Evolutionary conservation across 1,140 invertebrate genomes (phyloP).

Genomic region (Charaxes varanes): DNA sequence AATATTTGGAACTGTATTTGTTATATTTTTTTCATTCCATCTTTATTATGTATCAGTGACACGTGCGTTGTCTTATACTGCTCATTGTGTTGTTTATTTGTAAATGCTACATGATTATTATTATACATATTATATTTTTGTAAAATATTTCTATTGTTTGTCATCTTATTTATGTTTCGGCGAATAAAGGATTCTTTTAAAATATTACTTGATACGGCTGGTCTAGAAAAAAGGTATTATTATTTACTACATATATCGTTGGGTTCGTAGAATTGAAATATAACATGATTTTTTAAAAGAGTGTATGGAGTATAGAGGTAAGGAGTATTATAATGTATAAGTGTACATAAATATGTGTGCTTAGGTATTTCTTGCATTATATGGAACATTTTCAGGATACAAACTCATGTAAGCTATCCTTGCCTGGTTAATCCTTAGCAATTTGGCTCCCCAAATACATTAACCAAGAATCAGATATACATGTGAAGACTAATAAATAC

Average conservation of each 20-base stretch:
- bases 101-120: slow-evolving; percentile 39
- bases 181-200: slow-evolving; percentile 28
- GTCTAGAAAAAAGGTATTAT: slow-evolving; percentile 20
- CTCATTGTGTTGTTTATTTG: slow-evolving; percentile 53
- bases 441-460: too few species aligned
- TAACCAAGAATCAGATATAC: too few species aligned
- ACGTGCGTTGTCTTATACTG: slow-evolving; percentile 27
- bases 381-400: too few species aligned
- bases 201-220: slow-evolving; percentile 30
- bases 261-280: not conserved
- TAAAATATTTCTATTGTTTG: slow-evolving; percentile 49
- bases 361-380: too few species aligned
- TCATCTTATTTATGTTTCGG: slow-evolving; percentile 22
- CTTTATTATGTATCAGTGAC: slow-evolving; percentile 41
- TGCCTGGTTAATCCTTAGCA: too few species aligned
- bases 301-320: too few species aligned
- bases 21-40: slow-evolving; percentile 60
- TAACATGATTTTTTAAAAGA: too few species aligned
- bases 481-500: too few species aligned
- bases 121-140: slow-evolving; percentile 53
- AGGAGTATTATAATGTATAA: too few species aligned
- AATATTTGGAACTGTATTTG: slow-evolving; percentile 16
- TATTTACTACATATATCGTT: not conserved
- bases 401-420: too few species aligned
- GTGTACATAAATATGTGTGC: too few species aligned